Evolutionary conservation across 2,888 invertebrate genomes (phyloP).

Genomic region (Labia minor): DNA sequence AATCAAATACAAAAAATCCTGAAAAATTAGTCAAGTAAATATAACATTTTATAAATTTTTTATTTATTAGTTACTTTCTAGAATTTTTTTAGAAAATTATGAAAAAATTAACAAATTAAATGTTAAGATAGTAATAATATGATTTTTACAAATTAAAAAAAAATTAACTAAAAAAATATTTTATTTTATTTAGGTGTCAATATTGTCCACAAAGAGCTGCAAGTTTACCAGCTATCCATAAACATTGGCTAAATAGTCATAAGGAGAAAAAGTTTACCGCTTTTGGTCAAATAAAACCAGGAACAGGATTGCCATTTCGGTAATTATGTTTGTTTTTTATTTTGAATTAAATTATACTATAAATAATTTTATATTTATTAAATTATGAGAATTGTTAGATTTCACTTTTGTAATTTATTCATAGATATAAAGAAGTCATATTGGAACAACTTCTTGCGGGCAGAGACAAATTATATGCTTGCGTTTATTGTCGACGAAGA

Average conservation of each 20-base stretch:
- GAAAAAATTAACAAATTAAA: no score
- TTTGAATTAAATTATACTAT: not conserved
- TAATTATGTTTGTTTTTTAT: constrained; percentile 1
- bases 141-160: constrained; percentile 18
- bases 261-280: constrained; percentile 21
- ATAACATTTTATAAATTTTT: not conserved
- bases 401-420: no score
- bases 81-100: no score
- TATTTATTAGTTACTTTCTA: no score
- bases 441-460: constrained; percentile 20
- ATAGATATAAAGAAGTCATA: constrained; percentile 20
- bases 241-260: constrained; percentile 28
- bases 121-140: no score
- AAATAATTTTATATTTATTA: not conserved
- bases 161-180: no score
- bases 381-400: no score
- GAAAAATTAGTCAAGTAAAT: not conserved
- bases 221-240: constrained; percentile 23
- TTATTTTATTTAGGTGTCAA: constrained; percentile 25
- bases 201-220: constrained; percentile 29
- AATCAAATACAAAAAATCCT: not conserved
- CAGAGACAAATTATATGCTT: constrained; percentile 18
- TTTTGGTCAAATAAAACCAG: constrained; percentile 13
- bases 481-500: constrained; percentile 25
- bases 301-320: constrained; percentile 21